A percentile compares a stretch with the other conserved stretches of the same genome.
Conservation (phyloP, 2,113 vertebrate species). For the Camelus bactrianus region DNA sequence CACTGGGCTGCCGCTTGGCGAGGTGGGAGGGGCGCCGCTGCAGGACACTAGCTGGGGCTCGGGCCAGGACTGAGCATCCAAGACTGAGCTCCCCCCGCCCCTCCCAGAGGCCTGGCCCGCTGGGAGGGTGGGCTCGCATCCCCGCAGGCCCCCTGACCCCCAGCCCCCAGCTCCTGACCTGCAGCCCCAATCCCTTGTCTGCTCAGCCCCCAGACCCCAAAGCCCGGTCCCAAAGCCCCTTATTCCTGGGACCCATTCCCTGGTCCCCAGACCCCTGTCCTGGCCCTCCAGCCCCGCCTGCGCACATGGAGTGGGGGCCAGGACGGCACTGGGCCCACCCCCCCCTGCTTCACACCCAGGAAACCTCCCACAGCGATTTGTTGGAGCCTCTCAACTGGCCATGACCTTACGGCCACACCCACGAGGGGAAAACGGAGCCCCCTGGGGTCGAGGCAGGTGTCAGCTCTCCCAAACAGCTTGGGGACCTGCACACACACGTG, state of each 20-base stretch:
- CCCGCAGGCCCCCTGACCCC: neutral
- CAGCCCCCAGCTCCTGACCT: neutral
- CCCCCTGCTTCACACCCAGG: no score
- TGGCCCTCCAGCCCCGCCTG: neutral
- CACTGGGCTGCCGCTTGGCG: fast-evolving
- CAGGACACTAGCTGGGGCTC: neutral
- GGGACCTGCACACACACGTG: fast-evolving
- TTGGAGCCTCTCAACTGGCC: fast-evolving
- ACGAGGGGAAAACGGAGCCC: no score
- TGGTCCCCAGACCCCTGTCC: neutral
- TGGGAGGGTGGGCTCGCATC: neutral
- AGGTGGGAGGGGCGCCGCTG: neutral
- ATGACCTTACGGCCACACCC: neutral
- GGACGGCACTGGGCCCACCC: neutral
- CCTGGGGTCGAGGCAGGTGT: neutral
- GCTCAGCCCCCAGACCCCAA: neutral
- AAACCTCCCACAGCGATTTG: neutral
- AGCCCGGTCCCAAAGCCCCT: neutral
- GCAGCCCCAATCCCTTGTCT: neutral
- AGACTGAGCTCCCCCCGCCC: neutral
- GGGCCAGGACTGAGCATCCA: neutral
- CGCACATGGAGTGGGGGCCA: no score
- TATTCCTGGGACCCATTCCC: neutral
- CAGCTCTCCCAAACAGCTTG: neutral
- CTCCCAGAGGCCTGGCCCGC: neutral